A percentile compares a stretch with the other conserved stretches of the same genome.
Conservation (phyloP, 2,113 vertebrate genomes). For the Spermophilus dauricus region DNA sequence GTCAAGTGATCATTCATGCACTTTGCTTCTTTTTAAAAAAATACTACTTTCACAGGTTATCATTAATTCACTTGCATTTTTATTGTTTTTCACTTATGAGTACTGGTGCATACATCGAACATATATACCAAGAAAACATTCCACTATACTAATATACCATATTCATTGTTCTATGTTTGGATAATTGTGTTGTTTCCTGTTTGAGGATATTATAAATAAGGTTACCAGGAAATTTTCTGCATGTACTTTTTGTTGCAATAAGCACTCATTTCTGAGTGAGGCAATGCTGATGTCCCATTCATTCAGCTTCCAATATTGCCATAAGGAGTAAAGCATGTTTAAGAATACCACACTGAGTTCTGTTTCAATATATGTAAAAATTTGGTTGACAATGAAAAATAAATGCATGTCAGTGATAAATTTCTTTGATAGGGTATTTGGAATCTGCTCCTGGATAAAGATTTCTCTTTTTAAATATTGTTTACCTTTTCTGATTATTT, state of each 20-base stretch:
- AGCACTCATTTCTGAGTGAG: not conserved
- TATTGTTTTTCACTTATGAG: not conserved
- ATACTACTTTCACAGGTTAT: too few species aligned
- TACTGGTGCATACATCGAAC: not conserved
- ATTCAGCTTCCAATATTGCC: not conserved
- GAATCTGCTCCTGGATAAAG: not conserved
- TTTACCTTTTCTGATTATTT: too few species aligned
- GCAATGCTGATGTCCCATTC: not conserved
- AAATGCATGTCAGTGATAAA: not conserved
- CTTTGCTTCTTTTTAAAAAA: too few species aligned
- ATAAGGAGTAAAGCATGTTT: not conserved
- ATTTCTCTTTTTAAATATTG: not conserved
- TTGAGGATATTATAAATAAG: not conserved
- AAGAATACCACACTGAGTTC: not conserved
- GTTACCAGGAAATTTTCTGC: not conserved
- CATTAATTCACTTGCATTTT: not conserved
- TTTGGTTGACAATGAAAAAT: not conserved
- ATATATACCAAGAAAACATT: not conserved
- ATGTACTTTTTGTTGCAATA: not conserved
- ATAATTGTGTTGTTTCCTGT: too few species aligned
- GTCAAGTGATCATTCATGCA: not conserved
- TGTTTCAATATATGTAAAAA: not conserved
- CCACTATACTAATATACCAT: not conserved
- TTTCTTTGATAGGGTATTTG: not conserved
- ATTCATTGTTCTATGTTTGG: too few species aligned